Evolutionary conservation across 2,888 invertebrate species (phyloP).

Genomic region (Stomorhina lunata): DNA sequence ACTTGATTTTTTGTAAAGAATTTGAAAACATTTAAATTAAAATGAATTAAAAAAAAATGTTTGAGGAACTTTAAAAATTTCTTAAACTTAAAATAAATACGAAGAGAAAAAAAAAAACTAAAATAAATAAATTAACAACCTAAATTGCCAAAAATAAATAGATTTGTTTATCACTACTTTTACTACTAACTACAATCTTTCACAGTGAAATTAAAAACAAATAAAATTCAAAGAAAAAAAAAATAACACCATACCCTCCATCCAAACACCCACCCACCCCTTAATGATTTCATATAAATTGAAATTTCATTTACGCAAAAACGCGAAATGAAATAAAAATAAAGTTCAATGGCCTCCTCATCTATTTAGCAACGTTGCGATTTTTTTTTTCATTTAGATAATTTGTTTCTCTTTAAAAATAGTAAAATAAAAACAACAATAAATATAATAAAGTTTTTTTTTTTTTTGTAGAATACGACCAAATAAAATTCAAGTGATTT

Average conservation of each 20-base stretch:
- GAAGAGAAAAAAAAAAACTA: not conserved
- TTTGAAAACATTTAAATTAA: too few relatives aligned
- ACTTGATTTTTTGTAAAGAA: too few relatives aligned
- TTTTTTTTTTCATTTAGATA: slow-evolving; percentile 27
- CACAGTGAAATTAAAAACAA: not conserved
- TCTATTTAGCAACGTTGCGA: not conserved
- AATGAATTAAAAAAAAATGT: not conserved
- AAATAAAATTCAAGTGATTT: slow-evolving; percentile 29
- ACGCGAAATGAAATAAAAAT: slow-evolving; percentile 14
- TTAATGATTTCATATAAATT: not conserved
- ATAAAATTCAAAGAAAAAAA: not conserved
- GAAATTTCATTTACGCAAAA: slow-evolving; percentile 8
- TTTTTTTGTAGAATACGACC: not conserved
- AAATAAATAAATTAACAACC: slow-evolving; percentile 20
- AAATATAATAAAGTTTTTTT: not conserved
- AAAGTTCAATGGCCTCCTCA: slow-evolving; percentile 53
- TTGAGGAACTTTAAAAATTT: not conserved
- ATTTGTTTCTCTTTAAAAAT: slow-evolving; percentile 40
- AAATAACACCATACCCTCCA: not conserved
- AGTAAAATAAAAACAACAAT: not conserved
- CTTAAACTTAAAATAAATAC: not conserved
- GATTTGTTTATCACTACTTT: slow-evolving; percentile 22
- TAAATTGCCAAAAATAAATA: slow-evolving; percentile 58
- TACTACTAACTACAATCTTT: not conserved
- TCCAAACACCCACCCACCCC: not conserved